These are phyloP conservation scores for Eupeodes corollae DNA, from an alignment of 1,140 invertebrate species.

Conservation along the genomic window DNA sequence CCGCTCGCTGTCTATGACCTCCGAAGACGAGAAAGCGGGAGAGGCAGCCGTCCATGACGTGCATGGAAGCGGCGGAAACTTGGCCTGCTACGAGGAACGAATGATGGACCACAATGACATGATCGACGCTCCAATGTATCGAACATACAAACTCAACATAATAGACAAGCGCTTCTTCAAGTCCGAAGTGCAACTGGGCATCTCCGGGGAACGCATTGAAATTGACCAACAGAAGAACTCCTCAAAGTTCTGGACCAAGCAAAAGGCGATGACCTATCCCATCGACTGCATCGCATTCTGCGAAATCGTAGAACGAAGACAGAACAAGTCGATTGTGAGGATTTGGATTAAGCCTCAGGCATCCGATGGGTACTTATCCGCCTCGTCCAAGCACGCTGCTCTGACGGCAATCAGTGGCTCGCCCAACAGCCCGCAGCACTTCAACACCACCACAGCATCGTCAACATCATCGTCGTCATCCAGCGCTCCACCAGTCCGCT, in stretches of 20 bases:
- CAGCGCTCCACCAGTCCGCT: slow-evolving; percentile 38
- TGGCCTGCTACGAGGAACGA: slow-evolving; percentile 39
- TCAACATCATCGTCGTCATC: slow-evolving; percentile 28
- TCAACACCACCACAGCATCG: slow-evolving; percentile 3
- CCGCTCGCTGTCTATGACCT: slow-evolving; percentile 31
- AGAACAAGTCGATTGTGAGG: slow-evolving; percentile 45
- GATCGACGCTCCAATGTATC: slow-evolving; percentile 73
- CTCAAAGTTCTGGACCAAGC: slow-evolving; percentile 57
- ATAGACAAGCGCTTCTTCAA: slow-evolving; percentile 69
- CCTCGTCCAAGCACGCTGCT: slow-evolving; percentile 17
- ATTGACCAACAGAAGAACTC: slow-evolving; percentile 65
- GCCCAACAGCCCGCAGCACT: slow-evolving; percentile 22
- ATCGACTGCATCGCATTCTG: slow-evolving; percentile 79
- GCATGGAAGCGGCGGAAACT: slow-evolving; percentile 17
- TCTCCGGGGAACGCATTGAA: slow-evolving; percentile 84
- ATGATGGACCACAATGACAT: slow-evolving; percentile 59
- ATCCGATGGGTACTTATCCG: slow-evolving; percentile 5
- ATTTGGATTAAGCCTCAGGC: slow-evolving; percentile 23
- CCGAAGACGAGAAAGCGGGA: slow-evolving; percentile 24
- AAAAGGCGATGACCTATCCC: slow-evolving; percentile 48
- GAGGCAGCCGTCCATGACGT: slow-evolving; percentile 20
- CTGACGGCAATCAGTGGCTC: slow-evolving; percentile 11
- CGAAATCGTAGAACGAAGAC: slow-evolving; percentile 56
- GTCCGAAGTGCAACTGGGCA: slow-evolving; percentile 71
- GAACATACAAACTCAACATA: slow-evolving; percentile 68